phyloP scores from a whole-genome alignment of 2,113 vertebrate genomes.

The Psilopsiagon aurifrons region DNA sequence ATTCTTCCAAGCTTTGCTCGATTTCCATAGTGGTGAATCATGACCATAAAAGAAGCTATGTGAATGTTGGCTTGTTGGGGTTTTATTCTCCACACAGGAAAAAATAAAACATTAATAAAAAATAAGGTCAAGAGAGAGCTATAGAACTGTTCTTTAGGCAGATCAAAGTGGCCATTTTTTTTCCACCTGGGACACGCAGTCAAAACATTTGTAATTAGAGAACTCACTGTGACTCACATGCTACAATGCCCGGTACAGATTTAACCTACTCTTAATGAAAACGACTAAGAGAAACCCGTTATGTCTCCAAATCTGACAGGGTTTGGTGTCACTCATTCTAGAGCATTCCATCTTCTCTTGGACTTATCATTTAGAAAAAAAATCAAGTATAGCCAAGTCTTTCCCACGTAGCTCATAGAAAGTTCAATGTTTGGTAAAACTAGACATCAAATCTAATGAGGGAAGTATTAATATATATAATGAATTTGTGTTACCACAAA shows the following conservation, averaged over 20 bases:
- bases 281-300: background rate
- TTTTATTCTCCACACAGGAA: constrained; percentile 26
- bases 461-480: background rate
- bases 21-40: constrained; percentile 57
- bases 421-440: background rate
- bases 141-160: background rate
- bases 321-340: background rate
- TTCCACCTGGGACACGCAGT: background rate
- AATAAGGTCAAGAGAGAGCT: background rate
- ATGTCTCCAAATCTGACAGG: background rate
- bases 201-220: background rate
- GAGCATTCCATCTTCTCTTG: background rate
- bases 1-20: constrained; percentile 30
- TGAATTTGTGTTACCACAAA: background rate
- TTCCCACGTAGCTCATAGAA: background rate
- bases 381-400: background rate
- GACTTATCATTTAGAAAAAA: background rate
- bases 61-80: background rate
- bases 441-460: background rate
- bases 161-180: background rate
- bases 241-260: background rate
- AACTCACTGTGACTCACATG: background rate
- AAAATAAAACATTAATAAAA: constrained; percentile 38
- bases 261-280: background rate
- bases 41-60: constrained; percentile 46